These are phyloP conservation scores for Naso thynnoides DNA, from an alignment of 2,797 vertebrate species.

Conservation along the genomic window DNA sequence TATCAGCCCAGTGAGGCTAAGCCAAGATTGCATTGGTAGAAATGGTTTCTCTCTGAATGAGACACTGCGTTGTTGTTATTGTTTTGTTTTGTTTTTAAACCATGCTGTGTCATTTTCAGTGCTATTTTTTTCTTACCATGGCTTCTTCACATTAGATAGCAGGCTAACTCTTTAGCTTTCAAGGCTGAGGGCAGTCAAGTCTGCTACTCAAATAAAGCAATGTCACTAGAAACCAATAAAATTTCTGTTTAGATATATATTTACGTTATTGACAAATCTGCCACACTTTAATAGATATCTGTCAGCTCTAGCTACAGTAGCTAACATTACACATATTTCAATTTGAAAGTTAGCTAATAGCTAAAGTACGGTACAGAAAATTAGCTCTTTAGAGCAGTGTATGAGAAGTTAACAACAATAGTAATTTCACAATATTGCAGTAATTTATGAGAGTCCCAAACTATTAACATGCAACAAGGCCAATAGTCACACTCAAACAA, in stretches of 20 bases:
- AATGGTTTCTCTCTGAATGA: neutral
- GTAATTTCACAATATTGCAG: too few relatives aligned
- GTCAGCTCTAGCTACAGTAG: neutral
- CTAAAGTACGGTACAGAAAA: neutral
- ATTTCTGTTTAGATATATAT: neutral
- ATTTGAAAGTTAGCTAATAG: neutral
- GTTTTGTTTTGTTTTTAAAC: too few relatives aligned
- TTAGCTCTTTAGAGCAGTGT: neutral
- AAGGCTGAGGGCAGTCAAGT: too few relatives aligned
- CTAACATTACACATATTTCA: neutral
- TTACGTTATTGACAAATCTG: neutral
- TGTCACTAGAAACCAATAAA: neutral
- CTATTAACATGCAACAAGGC: neutral
- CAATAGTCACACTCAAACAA: neutral
- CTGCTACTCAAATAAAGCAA: too few relatives aligned
- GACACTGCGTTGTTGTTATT: too few relatives aligned
- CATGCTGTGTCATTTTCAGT: too few relatives aligned
- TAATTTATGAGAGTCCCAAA: too few relatives aligned
- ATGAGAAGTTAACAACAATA: too few relatives aligned
- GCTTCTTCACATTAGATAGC: neutral
- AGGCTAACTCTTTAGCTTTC: neutral
- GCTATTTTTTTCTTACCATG: neutral
- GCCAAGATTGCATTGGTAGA: neutral
- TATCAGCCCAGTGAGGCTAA: neutral
- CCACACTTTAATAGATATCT: neutral